Evolutionary conservation across 2,888 invertebrate genomes (phyloP), one percentile per base, ranked within the genome.

Genomic region (Uropetala carovei): DNA sequence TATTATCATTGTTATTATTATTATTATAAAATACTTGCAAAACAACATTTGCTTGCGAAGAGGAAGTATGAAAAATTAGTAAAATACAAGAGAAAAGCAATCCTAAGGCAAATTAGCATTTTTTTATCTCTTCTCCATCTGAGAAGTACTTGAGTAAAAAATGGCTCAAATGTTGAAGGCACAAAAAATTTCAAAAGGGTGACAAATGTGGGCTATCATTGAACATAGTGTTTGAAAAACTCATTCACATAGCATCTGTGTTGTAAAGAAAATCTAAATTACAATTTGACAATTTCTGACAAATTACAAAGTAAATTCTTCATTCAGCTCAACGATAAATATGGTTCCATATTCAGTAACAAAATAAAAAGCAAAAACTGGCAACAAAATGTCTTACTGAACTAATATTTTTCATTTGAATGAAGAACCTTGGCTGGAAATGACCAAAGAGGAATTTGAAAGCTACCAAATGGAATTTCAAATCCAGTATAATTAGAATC

Each of bases 91-190:
- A 0, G 22, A 75, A 75, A 60, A 75, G 16, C 27, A 22, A 11
- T 1, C 0, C 22, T 18, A 22, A 13, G 27, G 11, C 27, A 75
- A 3, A 75, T 68, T 22, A 68, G n/a, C 22, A 64, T 68, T 43
- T 43, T n/a, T 5, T 43, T 43, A 43, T 43, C 43, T 43, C 43
- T 43, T 75, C 27, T 4, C 22, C 75, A 27, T 22, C 10, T 11
- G 75, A 64, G 30, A 89, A 64, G 64, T 64, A 89, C 56, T 89
- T 89, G 64, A 43, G 43, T 64, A 64, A 14, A 64, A 89, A 89
- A 60, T 64, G 89, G 43, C 64, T 30, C 89, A 64, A 30, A 89
- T 89, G 43, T 89, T 89, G 59, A 89, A 89, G 89, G 89, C 89
- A 89, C 89, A 64, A 89, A 89, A 64, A 89, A 89, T 89, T 89